Evolutionary conservation across 1,140 invertebrate genomes (phyloP).

Genomic region (Bombus balteatus): DNA sequence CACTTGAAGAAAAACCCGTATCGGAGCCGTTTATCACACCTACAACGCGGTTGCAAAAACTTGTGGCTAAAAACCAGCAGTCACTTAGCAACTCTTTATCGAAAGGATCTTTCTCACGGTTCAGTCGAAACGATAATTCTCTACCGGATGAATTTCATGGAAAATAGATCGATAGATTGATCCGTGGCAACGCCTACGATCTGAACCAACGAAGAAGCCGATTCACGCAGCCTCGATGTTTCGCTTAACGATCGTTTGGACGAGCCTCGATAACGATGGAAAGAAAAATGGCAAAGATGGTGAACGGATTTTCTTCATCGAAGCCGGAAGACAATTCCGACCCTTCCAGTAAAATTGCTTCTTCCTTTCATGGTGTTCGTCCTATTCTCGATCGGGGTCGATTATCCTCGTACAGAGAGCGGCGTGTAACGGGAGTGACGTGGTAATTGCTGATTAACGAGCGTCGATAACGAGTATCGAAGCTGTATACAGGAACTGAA

Average conservation of each 20-base stretch:
- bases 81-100: constrained; percentile 14
- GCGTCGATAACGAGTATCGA: constrained; percentile 23
- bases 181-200: constrained; percentile 42
- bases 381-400: constrained; percentile 15
- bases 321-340: constrained; percentile 19
- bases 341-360: constrained; percentile 21
- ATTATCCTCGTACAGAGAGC: constrained; percentile 9
- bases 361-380: constrained; percentile 32
- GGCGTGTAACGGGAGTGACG: constrained; percentile 1
- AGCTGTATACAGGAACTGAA: constrained; percentile 1
- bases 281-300: constrained; percentile 51
- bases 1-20: not conserved
- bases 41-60: not conserved
- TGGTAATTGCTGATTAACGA: constrained; percentile 39
- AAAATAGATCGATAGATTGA: constrained; percentile 15
- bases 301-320: constrained; percentile 46
- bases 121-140: not conserved
- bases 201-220: constrained; percentile 16
- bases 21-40: not conserved
- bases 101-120: constrained; percentile 10
- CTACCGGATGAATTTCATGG: constrained; percentile 25
- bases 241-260: constrained; percentile 45
- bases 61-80: not conserved
- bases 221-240: constrained; percentile 25
- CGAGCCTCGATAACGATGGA: constrained; percentile 48